A percentile compares a stretch with the other conserved stretches of the same genome.
Conservation (phyloP, 2,888 invertebrate species). For the Odontomyia ornata region DNA sequence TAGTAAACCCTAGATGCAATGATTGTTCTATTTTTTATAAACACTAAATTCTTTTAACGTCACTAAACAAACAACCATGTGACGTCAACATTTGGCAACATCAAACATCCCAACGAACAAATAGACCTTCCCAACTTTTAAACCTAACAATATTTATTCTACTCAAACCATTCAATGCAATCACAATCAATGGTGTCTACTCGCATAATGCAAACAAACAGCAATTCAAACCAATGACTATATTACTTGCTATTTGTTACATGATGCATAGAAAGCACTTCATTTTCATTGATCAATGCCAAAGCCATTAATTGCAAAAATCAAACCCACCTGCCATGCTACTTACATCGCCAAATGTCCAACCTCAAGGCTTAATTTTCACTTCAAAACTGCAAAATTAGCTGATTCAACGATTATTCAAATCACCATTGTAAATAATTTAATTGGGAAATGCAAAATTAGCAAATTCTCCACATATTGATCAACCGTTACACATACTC, state of each 20-base stretch:
- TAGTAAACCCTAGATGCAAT: too few species aligned
- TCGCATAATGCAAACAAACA: neutral
- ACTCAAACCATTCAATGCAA: neutral
- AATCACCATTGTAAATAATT: neutral
- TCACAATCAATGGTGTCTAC: neutral
- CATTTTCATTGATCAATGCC: neutral
- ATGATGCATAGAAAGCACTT: neutral
- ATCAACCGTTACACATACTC: too few species aligned
- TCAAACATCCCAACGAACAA: too few species aligned
- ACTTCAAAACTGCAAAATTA: too few species aligned
- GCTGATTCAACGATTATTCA: neutral
- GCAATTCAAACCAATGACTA: slow-evolving; percentile 3
- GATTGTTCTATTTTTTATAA: too few species aligned
- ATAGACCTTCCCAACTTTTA: too few species aligned
- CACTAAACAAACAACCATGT: too few species aligned
- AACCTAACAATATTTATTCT: neutral
- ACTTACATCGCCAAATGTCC: neutral
- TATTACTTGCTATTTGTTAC: neutral
- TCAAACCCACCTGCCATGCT: neutral
- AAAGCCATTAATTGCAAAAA: neutral
- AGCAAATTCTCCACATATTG: too few species aligned
- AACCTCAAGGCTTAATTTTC: neutral
- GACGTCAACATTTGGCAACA: too few species aligned
- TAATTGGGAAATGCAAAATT: neutral
- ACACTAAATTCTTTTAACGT: too few species aligned